Conservation (phyloP, 2,888 invertebrate genomes). For the Mythimna ferrago region DNA sequence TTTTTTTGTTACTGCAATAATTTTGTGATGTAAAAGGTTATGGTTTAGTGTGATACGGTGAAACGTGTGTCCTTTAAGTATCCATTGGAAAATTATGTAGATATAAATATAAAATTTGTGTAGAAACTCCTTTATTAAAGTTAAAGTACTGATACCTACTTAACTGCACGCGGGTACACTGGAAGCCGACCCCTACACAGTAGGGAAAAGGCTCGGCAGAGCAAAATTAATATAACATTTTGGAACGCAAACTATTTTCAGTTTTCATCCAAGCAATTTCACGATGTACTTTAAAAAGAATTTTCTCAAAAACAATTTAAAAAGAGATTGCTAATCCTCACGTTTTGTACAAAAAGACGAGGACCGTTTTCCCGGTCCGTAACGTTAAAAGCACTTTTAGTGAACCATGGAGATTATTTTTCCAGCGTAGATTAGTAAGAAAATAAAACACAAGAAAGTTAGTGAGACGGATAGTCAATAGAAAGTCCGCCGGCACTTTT, state of each 20-base stretch:
- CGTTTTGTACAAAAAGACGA: conserved; percentile 33
- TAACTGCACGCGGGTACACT: background rate
- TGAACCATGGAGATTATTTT: conserved; percentile 60
- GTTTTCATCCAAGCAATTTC: conserved; percentile 36
- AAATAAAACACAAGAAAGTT: conserved; percentile 64
- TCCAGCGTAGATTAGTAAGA: conserved; percentile 51
- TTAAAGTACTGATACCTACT: too few relatives aligned
- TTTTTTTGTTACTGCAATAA: conserved; percentile 39
- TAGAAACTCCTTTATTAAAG: too few relatives aligned
- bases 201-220: background rate
- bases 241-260: conserved; percentile 33
- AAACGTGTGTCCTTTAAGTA: conserved; percentile 11
- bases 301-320: conserved; percentile 56
- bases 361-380: conserved; percentile 37
- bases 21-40: conserved; percentile 21
- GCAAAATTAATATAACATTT: conserved; percentile 17
- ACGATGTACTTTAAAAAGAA: conserved; percentile 36
- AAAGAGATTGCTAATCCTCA: conserved; percentile 58
- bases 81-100: background rate
- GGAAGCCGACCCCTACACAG: background rate
- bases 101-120: background rate
- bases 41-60: conserved; percentile 12
- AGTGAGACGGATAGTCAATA: conserved; percentile 58
- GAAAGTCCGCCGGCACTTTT: conserved; percentile 67
- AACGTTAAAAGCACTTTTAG: conserved; percentile 56